Conservation (phyloP, 2,888 invertebrate genomes). For the Pseudococcus jackbeardsleyi region DNA sequence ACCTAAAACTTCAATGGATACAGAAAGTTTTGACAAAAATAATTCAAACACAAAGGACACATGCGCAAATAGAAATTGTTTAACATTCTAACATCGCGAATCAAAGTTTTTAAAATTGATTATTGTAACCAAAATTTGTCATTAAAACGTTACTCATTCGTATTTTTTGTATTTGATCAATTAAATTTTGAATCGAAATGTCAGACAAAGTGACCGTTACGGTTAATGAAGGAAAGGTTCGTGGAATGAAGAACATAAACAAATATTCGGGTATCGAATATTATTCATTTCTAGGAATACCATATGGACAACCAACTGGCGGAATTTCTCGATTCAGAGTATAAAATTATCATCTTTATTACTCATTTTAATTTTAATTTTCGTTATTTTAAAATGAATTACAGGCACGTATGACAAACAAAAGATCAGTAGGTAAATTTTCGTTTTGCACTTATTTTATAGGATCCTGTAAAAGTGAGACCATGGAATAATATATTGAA, state of each 20-base stretch:
- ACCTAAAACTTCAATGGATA: too few relatives aligned
- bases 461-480: neutral
- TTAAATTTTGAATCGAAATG: neutral
- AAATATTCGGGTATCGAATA: constrained; percentile 4
- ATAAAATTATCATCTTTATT: neutral
- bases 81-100: too few relatives aligned
- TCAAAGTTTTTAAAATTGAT: too few relatives aligned
- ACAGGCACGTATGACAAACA: too few relatives aligned
- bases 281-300: constrained; percentile 33
- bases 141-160: neutral
- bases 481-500: constrained; percentile 12
- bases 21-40: too few relatives aligned
- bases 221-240: constrained; percentile 10
- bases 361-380: too few relatives aligned
- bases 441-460: too few relatives aligned
- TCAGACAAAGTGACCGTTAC: neutral
- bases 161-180: neutral
- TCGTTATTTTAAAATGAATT: neutral
- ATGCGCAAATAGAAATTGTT: too few relatives aligned
- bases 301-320: constrained; percentile 43
- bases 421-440: too few relatives aligned
- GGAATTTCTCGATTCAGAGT: constrained; percentile 43
- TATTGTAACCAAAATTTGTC: too few relatives aligned
- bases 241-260: neutral
- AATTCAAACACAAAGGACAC: too few relatives aligned